Conservation (phyloP, 2,888 invertebrate species). For the Mactromeris polynyma region DNA sequence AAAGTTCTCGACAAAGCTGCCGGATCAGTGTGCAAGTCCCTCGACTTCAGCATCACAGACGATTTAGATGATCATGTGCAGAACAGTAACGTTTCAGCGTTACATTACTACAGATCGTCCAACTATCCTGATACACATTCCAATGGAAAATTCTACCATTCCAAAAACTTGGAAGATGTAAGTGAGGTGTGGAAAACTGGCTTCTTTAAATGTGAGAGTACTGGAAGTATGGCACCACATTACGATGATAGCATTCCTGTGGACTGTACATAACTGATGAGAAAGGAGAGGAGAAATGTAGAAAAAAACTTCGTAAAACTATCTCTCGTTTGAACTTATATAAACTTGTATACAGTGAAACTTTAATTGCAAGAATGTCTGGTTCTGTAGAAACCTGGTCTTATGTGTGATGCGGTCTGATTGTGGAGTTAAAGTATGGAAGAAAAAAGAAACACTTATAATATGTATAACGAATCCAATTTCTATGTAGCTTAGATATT, state of each 20-base stretch:
- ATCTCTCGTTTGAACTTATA: too few species aligned
- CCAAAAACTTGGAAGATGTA: conserved; percentile 73
- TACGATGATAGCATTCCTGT: conserved; percentile 59
- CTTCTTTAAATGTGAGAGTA: conserved; percentile 78
- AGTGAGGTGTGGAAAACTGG: conserved; percentile 82
- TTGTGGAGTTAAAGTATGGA: too few species aligned
- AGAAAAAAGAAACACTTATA: too few species aligned
- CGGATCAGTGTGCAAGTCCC: conserved; percentile 52
- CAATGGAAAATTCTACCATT: conserved; percentile 59
- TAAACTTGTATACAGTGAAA: too few species aligned
- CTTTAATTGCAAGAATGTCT: too few species aligned
- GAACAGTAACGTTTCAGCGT: conserved; percentile 55
- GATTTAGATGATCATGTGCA: conserved; percentile 33
- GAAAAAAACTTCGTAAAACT: too few species aligned
- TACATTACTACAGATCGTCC: conserved; percentile 78
- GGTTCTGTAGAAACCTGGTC: too few species aligned
- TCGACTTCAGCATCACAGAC: conserved; percentile 50
- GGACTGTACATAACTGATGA: conserved; percentile 58
- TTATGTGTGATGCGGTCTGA: too few species aligned
- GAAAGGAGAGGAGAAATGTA: too few species aligned
- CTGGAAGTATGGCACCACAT: conserved; percentile 80
- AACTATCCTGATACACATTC: conserved; percentile 49
- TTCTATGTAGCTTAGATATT: too few species aligned
- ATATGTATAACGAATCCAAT: too few species aligned
- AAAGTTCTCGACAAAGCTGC: conserved; percentile 62